Conservation (phyloP, 2,797 vertebrate genomes). For the Clarias pachynema region DNA sequence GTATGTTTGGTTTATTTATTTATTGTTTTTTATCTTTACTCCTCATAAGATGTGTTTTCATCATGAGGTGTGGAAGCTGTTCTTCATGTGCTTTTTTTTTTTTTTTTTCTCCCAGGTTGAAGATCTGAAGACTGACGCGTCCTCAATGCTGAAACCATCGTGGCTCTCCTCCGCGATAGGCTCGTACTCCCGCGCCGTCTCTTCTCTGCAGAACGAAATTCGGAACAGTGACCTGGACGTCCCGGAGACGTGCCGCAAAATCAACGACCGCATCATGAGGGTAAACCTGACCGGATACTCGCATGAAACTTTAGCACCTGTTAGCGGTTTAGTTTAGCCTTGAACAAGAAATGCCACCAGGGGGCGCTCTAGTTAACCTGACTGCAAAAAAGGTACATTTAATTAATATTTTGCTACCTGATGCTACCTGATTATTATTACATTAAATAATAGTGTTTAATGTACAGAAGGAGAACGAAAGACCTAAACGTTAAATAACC, state of each 20-base stretch:
- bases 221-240: slow-evolving; percentile 72
- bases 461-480: background rate
- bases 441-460: background rate
- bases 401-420: background rate
- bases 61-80: background rate
- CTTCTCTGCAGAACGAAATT: slow-evolving; percentile 57
- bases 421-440: background rate
- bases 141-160: slow-evolving; percentile 62
- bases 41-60: background rate
- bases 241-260: slow-evolving; percentile 73
- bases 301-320: background rate
- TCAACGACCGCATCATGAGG: slow-evolving; percentile 91
- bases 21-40: background rate
- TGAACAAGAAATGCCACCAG: background rate
- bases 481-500: background rate
- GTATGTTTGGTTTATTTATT: slow-evolving; percentile 24
- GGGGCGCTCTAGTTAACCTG: background rate
- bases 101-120: background rate
- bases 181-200: slow-evolving; percentile 77
- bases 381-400: background rate
- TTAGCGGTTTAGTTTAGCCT: background rate
- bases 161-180: slow-evolving; percentile 82
- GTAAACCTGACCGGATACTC: slow-evolving; percentile 63
- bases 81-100: background rate
- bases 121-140: background rate